A percentile compares a stretch with the other conserved stretches of the same genome.
Conservation (phyloP, 2,797 vertebrate genomes). For the Dendrocincla fuliginosa region DNA sequence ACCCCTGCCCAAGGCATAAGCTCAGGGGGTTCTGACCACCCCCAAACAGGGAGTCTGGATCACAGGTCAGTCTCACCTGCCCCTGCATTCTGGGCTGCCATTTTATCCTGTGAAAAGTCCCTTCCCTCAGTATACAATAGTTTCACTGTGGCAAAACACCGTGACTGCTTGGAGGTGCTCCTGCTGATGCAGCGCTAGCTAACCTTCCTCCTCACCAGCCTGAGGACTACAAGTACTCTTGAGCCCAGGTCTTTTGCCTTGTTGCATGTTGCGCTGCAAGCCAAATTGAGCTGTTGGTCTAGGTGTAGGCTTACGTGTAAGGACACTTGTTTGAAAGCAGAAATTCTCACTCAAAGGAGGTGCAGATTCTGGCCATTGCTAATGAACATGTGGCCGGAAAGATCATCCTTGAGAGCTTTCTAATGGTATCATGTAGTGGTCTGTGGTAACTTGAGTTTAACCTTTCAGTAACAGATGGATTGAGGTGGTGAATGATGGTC, state of each 20-base stretch:
- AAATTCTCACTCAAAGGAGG: background rate
- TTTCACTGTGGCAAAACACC: constrained; percentile 67
- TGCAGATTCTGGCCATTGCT: background rate
- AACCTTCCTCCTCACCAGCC: constrained; percentile 68
- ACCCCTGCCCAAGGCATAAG: constrained; percentile 80
- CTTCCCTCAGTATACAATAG: constrained; percentile 64
- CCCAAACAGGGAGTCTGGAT: constrained; percentile 80
- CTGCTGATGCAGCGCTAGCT: constrained; percentile 73
- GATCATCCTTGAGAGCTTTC: constrained; percentile 6
- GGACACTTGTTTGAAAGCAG: background rate
- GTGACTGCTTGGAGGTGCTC: constrained; percentile 72
- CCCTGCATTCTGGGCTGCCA: constrained; percentile 73
- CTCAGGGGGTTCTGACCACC: constrained; percentile 77
- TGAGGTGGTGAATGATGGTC: background rate
- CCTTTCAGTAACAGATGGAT: background rate
- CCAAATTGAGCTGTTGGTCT: constrained; percentile 39
- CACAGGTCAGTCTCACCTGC: constrained; percentile 82
- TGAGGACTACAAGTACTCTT: constrained; percentile 60
- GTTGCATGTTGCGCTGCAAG: constrained; percentile 78
- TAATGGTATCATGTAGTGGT: background rate
- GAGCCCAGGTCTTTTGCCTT: constrained; percentile 67
- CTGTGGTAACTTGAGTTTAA: background rate
- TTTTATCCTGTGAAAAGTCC: constrained; percentile 60
- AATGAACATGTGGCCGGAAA: background rate
- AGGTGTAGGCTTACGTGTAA: constrained; percentile 8